Evolutionary conservation across 2,113 vertebrate genomes (phyloP).

Genomic region (Plectropomus leopardus): DNA sequence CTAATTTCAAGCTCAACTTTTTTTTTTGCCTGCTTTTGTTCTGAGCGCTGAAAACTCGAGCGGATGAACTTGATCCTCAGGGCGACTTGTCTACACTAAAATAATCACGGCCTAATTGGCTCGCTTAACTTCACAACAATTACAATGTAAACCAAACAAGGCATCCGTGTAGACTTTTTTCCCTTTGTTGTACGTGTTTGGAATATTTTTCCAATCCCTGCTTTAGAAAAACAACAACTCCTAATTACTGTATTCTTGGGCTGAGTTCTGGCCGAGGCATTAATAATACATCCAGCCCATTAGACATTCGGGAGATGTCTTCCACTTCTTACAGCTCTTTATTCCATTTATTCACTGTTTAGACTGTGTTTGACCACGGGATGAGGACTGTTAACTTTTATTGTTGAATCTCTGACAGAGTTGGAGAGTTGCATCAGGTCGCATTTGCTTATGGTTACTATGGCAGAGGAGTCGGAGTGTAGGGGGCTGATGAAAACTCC

Average conservation of each 20-base stretch:
- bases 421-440: slow-evolving; percentile 3
- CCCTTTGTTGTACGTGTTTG: slow-evolving; percentile 59
- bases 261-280: slow-evolving; percentile 62
- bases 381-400: slow-evolving; percentile 61
- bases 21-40: slow-evolving; percentile 65
- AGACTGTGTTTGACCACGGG: slow-evolving; percentile 54
- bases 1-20: slow-evolving; percentile 74
- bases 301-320: slow-evolving; percentile 68
- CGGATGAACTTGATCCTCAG: slow-evolving; percentile 70
- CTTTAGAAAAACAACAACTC: slow-evolving; percentile 76
- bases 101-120: slow-evolving; percentile 82
- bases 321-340: slow-evolving; percentile 36
- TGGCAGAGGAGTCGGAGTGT: background rate
- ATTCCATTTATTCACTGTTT: slow-evolving; percentile 68
- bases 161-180: slow-evolving; percentile 58
- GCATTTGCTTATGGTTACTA: slow-evolving; percentile 34
- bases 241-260: slow-evolving; percentile 73
- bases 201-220: slow-evolving; percentile 62
- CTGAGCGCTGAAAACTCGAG: slow-evolving; percentile 40
- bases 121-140: slow-evolving; percentile 82
- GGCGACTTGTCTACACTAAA: slow-evolving; percentile 69
- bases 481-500: slow-evolving; percentile 39
- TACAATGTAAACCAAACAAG: slow-evolving; percentile 76
- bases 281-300: slow-evolving; percentile 78
- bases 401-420: slow-evolving; percentile 62